Evolutionary conservation across 2,888 invertebrate genomes (phyloP).

Genomic region (Caenorhabditis sp.): DNA sequence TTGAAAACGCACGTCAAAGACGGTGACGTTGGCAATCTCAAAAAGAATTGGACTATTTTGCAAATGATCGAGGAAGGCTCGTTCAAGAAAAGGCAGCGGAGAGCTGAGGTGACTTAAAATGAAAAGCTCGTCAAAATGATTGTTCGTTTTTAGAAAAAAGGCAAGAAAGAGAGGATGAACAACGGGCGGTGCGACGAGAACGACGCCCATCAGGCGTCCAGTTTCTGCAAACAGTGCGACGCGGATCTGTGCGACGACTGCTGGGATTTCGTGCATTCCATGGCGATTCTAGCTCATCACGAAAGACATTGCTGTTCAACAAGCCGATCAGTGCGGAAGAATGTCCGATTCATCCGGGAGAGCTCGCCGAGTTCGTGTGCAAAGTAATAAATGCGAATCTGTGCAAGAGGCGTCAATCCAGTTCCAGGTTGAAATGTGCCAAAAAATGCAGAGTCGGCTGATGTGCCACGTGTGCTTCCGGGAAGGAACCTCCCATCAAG

Average conservation of each 20-base stretch:
- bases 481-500: neutral
- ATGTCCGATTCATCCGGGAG: neutral
- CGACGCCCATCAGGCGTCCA: slow-evolving; percentile 2
- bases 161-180: slow-evolving; percentile 9
- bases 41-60: slow-evolving; percentile 29
- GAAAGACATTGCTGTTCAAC: slow-evolving; percentile 4
- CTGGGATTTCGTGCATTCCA: slow-evolving; percentile 26
- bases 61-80: slow-evolving; percentile 22
- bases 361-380: slow-evolving; percentile 17
- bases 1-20: neutral
- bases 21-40: slow-evolving; percentile 16
- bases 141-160: neutral
- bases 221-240: slow-evolving; percentile 15
- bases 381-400: slow-evolving; percentile 3
- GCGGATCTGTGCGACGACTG: slow-evolving; percentile 39
- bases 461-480: slow-evolving; percentile 25
- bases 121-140: neutral
- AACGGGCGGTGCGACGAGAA: slow-evolving; percentile 35
- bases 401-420: no score
- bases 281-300: slow-evolving; percentile 21
- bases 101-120: no score
- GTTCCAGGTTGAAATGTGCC: slow-evolving; percentile 3
- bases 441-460: neutral
- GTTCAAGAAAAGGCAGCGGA: slow-evolving; percentile 4
- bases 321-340: slow-evolving; percentile 2